Conservation (phyloP, 2,797 vertebrate species). For the Tragopan temminckii region DNA sequence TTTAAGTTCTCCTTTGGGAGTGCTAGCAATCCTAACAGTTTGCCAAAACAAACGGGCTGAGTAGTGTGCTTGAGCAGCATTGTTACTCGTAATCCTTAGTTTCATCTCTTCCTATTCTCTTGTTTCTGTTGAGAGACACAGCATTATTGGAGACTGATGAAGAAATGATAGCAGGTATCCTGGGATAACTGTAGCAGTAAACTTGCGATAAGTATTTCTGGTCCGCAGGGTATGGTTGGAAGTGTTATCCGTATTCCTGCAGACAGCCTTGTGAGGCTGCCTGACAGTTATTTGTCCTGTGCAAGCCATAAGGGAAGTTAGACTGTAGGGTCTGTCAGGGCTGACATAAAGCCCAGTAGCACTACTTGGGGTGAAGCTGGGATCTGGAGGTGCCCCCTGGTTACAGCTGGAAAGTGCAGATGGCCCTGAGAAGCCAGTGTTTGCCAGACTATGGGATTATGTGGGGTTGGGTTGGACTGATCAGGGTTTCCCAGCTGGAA, state of each 20-base stretch:
- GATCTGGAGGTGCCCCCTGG: background rate
- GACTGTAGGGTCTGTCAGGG: accelerated
- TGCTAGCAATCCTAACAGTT: background rate
- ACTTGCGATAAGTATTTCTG: background rate
- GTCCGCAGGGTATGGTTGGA: background rate
- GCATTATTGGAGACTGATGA: background rate
- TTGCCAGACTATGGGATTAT: background rate
- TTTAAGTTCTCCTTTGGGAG: constrained; percentile 28
- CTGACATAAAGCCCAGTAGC: background rate
- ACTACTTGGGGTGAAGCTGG: background rate
- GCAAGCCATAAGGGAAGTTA: accelerated
- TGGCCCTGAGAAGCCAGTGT: background rate
- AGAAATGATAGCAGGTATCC: background rate
- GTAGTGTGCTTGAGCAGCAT: background rate
- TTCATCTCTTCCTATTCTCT: background rate
- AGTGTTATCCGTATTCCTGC: background rate
- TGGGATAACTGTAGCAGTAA: background rate
- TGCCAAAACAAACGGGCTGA: constrained; percentile 6
- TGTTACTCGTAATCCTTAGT: background rate
- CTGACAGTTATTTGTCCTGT: background rate
- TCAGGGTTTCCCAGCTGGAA: background rate
- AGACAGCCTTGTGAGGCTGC: background rate
- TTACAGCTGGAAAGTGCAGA: background rate
- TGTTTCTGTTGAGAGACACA: background rate
- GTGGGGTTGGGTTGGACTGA: background rate